A percentile compares a stretch with the other conserved stretches of the same genome.
Conservation (phyloP, 2,113 vertebrate species). For the Symphodus melops region DNA sequence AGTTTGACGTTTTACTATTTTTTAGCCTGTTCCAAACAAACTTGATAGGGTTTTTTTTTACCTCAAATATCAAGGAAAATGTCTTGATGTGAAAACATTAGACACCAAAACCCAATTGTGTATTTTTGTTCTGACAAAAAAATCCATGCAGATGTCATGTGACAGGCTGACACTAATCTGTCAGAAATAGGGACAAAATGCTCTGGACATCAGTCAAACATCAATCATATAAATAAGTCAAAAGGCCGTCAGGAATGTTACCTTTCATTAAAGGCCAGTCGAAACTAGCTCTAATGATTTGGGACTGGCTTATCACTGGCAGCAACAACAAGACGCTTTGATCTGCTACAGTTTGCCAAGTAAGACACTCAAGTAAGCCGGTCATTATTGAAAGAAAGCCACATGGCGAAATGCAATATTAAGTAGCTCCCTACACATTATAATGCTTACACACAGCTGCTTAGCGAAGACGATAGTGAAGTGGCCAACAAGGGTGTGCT, state of each 20-base stretch:
- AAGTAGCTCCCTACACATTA: slow-evolving; percentile 60
- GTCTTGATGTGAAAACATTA: background rate
- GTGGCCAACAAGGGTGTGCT: background rate
- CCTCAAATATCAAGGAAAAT: background rate
- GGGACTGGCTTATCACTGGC: slow-evolving; percentile 56
- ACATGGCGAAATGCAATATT: slow-evolving; percentile 60
- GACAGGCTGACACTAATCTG: slow-evolving; percentile 20
- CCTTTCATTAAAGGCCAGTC: slow-evolving; percentile 37
- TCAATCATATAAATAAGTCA: slow-evolving; percentile 48
- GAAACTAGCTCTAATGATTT: slow-evolving; percentile 50
- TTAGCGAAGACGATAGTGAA: slow-evolving; percentile 27
- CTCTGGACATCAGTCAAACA: slow-evolving; percentile 37
- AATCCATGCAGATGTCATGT: background rate
- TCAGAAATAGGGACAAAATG: slow-evolving; percentile 28
- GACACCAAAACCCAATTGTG: no score
- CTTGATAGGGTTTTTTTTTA: background rate
- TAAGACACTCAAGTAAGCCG: slow-evolving; percentile 48
- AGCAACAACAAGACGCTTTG: slow-evolving; percentile 32
- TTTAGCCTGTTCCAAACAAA: background rate
- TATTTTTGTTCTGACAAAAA: background rate
- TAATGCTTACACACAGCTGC: slow-evolving; percentile 43
- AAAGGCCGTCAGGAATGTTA: slow-evolving; percentile 30
- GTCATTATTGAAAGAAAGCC: slow-evolving; percentile 68
- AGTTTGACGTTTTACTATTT: background rate
- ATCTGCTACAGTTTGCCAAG: slow-evolving; percentile 70